These are phyloP conservation scores for Brachionichthys hirsutus DNA, from an alignment of 2,113 vertebrate genomes.

Conservation along the genomic window DNA sequence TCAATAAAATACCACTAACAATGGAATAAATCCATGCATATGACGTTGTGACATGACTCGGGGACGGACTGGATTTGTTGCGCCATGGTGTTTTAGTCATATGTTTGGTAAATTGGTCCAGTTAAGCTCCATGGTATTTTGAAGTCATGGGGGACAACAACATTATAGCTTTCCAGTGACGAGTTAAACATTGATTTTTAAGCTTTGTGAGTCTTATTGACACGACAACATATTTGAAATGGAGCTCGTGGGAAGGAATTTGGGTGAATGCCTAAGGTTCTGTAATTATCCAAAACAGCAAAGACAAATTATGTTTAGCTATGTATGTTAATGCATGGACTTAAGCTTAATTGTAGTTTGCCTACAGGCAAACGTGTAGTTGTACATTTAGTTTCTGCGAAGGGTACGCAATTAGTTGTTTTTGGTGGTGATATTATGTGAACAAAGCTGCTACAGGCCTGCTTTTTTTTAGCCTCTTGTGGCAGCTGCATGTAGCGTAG, in stretches of 20 bases:
- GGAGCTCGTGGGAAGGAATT: slow-evolving; percentile 36
- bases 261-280: background rate
- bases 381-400: slow-evolving; percentile 16
- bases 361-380: slow-evolving; percentile 12
- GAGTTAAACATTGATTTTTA: background rate
- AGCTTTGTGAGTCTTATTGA: background rate
- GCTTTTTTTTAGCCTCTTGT: slow-evolving; percentile 34
- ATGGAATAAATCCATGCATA: background rate
- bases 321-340: slow-evolving; percentile 1
- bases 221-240: background rate
- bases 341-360: slow-evolving; percentile 22
- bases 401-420: slow-evolving; percentile 41
- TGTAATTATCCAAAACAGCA: slow-evolving; percentile 1
- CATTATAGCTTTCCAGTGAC: background rate
- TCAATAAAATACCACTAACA: background rate
- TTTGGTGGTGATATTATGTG: slow-evolving; percentile 42
- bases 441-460: slow-evolving; percentile 29
- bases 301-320: slow-evolving; percentile 12
- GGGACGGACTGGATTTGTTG: background rate
- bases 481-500: slow-evolving; percentile 43
- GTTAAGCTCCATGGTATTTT: slow-evolving; percentile 3
- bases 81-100: slow-evolving; percentile 18
- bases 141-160: slow-evolving; percentile 20
- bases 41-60: slow-evolving; percentile 8
- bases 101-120: background rate